A percentile compares a stretch with the other conserved stretches of the same genome.
Evolutionary conservation across 2,113 vertebrate species (phyloP).

Genomic region (Neoarius graeffei): DNA sequence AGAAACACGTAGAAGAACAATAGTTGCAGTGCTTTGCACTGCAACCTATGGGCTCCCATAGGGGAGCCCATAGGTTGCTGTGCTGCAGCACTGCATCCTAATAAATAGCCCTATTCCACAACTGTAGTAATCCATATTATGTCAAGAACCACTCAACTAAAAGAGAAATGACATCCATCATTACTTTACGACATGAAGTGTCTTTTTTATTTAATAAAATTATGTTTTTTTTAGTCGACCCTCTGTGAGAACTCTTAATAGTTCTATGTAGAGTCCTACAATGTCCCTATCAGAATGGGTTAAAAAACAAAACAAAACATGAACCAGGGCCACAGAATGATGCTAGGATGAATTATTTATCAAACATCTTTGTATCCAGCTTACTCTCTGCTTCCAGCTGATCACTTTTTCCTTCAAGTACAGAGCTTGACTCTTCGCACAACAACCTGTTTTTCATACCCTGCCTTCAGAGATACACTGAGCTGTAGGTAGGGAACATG

Average conservation of each 20-base stretch:
- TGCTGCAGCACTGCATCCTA: too few relatives aligned
- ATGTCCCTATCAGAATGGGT: background rate
- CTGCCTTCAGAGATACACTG: conserved; percentile 72
- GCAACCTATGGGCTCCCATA: too few relatives aligned
- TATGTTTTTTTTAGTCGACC: background rate
- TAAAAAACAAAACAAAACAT: background rate
- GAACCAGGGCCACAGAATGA: background rate
- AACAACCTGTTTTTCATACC: conserved; percentile 69
- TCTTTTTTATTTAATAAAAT: too few relatives aligned
- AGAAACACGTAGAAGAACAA: too few relatives aligned
- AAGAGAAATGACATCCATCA: too few relatives aligned
- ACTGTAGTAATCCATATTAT: too few relatives aligned
- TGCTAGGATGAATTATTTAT: background rate
- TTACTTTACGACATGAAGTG: too few relatives aligned
- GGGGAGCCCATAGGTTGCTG: too few relatives aligned
- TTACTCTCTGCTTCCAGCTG: background rate
- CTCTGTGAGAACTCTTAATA: background rate
- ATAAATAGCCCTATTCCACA: too few relatives aligned
- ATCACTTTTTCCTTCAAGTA: conserved; percentile 13
- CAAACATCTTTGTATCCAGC: background rate
- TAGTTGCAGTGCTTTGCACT: too few relatives aligned
- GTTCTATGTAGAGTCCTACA: background rate
- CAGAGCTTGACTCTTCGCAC: conserved; percentile 3
- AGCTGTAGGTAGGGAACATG: conserved; percentile 65
- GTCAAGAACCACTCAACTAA: too few relatives aligned